Conservation (phyloP, 2,888 invertebrate species). For the Cantharis nigra region DNA sequence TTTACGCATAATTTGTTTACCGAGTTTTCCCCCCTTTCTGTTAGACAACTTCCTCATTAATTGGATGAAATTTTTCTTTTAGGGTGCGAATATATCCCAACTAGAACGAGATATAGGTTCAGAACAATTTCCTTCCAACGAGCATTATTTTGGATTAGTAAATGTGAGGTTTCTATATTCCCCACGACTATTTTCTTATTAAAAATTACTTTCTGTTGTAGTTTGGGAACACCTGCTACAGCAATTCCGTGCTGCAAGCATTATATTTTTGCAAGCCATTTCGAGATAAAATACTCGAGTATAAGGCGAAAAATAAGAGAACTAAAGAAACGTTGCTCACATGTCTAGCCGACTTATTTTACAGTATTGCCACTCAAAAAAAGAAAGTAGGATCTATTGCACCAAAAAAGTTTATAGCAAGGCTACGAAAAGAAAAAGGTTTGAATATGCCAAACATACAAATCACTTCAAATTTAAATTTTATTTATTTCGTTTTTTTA, state of each 20-base stretch:
- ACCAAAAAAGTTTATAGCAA: slow-evolving; percentile 98
- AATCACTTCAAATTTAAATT: slow-evolving; percentile 19
- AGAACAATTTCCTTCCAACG: slow-evolving; percentile 97
- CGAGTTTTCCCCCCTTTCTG: background rate
- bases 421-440: slow-evolving; percentile 98
- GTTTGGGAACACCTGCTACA: slow-evolving; percentile 99
- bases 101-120: slow-evolving; percentile 98
- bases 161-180: slow-evolving; percentile 72
- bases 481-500: slow-evolving; percentile 54
- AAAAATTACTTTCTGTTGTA: slow-evolving; percentile 54
- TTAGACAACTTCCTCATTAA: background rate
- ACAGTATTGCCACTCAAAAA: slow-evolving; percentile 99
- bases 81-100: slow-evolving; percentile 99
- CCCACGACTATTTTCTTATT: slow-evolving; percentile 3
- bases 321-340: slow-evolving; percentile 97
- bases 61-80: slow-evolving; percentile 36
- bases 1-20: slow-evolving; percentile 38
- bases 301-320: slow-evolving; percentile 93
- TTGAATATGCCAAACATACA: slow-evolving; percentile 15
- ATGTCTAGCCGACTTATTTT: slow-evolving; percentile 97
- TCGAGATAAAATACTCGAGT: slow-evolving; percentile 96
- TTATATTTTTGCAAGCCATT: slow-evolving; percentile 99
- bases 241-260: slow-evolving; percentile 99
- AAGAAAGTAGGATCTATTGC: slow-evolving; percentile 99
- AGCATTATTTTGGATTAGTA: slow-evolving; percentile 99